Evolutionary conservation across 2,113 vertebrate species (phyloP).

Genomic region (Pleuronectes platessa): DNA sequence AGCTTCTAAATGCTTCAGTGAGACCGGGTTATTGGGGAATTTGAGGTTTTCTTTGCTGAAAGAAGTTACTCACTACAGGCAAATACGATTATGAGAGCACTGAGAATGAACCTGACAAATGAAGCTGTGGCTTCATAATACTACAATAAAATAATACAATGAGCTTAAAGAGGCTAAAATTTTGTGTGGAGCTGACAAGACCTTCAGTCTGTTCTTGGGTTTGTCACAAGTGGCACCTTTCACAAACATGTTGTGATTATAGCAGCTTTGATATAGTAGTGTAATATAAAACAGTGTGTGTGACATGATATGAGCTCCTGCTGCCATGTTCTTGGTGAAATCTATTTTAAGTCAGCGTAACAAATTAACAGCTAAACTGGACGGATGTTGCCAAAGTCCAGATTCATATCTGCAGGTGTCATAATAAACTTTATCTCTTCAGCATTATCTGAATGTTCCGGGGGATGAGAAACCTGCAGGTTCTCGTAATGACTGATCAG

Average conservation of each 20-base stretch:
- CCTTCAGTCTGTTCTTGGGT: neutral
- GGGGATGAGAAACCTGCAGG: neutral
- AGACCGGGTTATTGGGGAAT: no score
- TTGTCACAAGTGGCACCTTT: neutral
- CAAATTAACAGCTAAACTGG: neutral
- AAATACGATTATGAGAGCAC: no score
- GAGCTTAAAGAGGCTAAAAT: neutral
- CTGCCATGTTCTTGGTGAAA: neutral
- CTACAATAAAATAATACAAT: neutral
- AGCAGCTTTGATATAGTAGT: neutral
- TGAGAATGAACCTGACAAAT: neutral
- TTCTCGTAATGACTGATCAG: conserved; percentile 16
- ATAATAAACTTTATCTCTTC: conserved; percentile 36
- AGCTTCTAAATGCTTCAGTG: no score
- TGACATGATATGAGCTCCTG: neutral
- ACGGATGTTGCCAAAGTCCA: conserved; percentile 24
- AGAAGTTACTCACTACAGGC: no score
- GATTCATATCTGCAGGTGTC: conserved; percentile 17
- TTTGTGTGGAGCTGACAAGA: neutral
- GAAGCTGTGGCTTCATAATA: neutral
- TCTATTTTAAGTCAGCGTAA: neutral
- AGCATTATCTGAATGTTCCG: neutral
- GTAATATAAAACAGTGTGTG: neutral
- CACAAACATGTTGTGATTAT: neutral
- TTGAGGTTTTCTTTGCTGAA: no score